Conservation (phyloP, 2,797 vertebrate genomes). For the Rhadinocentrus ornatus region DNA sequence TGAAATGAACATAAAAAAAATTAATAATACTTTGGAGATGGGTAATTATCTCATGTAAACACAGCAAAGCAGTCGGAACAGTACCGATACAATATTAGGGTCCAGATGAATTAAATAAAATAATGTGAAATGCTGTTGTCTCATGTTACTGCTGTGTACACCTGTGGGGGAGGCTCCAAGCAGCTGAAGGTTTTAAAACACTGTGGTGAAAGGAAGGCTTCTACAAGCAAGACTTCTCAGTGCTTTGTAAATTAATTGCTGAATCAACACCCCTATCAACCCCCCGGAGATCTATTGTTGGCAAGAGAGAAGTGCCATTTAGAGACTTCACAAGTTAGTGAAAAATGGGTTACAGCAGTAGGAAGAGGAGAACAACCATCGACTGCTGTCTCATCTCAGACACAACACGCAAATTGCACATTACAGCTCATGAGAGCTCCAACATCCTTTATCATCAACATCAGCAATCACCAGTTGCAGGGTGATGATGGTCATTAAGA, state of each 20-base stretch:
- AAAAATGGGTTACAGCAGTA: constrained; percentile 23
- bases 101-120: constrained; percentile 12
- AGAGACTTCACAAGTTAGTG: constrained; percentile 43
- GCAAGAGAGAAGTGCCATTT: constrained; percentile 36
- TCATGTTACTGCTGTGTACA: background rate
- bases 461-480: constrained; percentile 13
- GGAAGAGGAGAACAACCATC: constrained; percentile 11
- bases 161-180: constrained; percentile 13
- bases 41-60: constrained; percentile 20
- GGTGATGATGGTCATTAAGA: constrained; percentile 10
- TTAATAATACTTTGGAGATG: constrained; percentile 21
- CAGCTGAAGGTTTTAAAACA: constrained; percentile 23
- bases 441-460: constrained; percentile 14
- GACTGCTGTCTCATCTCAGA: constrained; percentile 7
- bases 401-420: constrained; percentile 2
- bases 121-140: background rate
- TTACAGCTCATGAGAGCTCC: constrained; percentile 7
- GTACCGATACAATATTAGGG: background rate
- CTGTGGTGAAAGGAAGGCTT: constrained; percentile 12
- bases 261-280: constrained; percentile 47
- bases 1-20: constrained; percentile 9
- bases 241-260: constrained; percentile 43
- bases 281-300: constrained; percentile 51
- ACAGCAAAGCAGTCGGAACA: background rate
- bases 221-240: constrained; percentile 28